Evolutionary conservation across 2,113 vertebrate species (phyloP).

Genomic region (Mustela lutreola): DNA sequence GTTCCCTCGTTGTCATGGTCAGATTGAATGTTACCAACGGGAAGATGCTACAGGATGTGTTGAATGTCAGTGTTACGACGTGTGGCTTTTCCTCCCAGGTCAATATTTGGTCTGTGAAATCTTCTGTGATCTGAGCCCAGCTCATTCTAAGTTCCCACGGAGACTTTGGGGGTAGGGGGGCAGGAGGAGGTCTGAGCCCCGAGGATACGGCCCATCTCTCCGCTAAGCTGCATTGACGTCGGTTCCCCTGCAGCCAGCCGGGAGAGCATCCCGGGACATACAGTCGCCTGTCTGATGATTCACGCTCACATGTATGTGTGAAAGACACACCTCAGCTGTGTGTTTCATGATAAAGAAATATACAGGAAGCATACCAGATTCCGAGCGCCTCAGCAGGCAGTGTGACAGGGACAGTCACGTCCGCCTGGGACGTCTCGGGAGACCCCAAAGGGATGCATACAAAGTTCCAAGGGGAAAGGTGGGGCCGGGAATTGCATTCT

Average conservation of each 20-base stretch:
- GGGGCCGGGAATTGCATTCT: neutral
- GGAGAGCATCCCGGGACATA: neutral
- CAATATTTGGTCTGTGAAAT: neutral
- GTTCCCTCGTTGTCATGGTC: fast-evolving
- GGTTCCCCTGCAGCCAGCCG: neutral
- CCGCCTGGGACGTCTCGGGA: neutral
- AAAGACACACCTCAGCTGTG: neutral
- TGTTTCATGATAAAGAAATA: too few relatives aligned
- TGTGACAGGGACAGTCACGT: fast-evolving
- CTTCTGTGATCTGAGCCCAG: neutral
- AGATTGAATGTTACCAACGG: fast-evolving
- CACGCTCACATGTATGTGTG: neutral
- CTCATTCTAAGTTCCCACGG: neutral
- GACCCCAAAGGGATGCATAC: fast-evolving
- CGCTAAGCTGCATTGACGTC: neutral
- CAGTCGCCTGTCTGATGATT: neutral
- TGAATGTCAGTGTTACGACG: fast-evolving
- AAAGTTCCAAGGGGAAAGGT: too few relatives aligned
- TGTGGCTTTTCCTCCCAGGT: neutral
- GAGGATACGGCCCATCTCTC: neutral
- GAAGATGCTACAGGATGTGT: neutral
- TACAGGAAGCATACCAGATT: too few relatives aligned
- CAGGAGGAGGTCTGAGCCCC: neutral
- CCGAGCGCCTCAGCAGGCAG: fast-evolving
- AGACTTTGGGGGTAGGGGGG: neutral